Evolutionary conservation across 2,797 vertebrate species (phyloP).

Genomic region (Xiphophorus birchmanni): DNA sequence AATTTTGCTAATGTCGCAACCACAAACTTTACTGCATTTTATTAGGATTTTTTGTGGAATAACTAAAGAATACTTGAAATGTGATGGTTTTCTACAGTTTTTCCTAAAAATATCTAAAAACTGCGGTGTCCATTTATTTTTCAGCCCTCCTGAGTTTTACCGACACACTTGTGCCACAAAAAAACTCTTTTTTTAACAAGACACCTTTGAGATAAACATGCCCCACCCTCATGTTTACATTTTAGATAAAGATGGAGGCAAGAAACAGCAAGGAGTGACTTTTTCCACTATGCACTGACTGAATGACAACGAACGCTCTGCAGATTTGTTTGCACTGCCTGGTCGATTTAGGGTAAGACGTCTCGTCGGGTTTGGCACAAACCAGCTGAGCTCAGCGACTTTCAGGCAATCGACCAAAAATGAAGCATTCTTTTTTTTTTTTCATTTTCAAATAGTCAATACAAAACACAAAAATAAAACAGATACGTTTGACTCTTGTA

Average conservation of each 20-base stretch:
- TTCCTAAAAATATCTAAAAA: no score
- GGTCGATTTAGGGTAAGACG: background rate
- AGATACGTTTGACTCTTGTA: background rate
- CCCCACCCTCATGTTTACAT: background rate
- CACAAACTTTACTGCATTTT: background rate
- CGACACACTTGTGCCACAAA: background rate
- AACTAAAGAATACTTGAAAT: background rate
- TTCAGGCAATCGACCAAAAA: background rate
- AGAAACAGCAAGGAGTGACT: background rate
- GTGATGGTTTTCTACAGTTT: no score
- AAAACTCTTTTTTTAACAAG: background rate
- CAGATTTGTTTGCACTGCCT: background rate
- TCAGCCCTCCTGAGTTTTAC: background rate
- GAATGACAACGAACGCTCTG: background rate
- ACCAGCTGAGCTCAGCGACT: background rate
- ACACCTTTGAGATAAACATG: background rate
- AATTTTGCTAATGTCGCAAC: background rate
- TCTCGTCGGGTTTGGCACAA: conserved; percentile 2
- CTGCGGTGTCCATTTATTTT: no score
- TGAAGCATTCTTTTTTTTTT: background rate
- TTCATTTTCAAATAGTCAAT: background rate
- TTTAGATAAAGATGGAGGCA: background rate
- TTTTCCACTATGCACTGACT: background rate
- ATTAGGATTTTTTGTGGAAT: background rate
- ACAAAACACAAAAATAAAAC: background rate